A percentile compares a stretch with the other conserved stretches of the same genome.
phyloP scores from a whole-genome alignment of 2,888 invertebrate genomes.

The Idaea biselata region DNA sequence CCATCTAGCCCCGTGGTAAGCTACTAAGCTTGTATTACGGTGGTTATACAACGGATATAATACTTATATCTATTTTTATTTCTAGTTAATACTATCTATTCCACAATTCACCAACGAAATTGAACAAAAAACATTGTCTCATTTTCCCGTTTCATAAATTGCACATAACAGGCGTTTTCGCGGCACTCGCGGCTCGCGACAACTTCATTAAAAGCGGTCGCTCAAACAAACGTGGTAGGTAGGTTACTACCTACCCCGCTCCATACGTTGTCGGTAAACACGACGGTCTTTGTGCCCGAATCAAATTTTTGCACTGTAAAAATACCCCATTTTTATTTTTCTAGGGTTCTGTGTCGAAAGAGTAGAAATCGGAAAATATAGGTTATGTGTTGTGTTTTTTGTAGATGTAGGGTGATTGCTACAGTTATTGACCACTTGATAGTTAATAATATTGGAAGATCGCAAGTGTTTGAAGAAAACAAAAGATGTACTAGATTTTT shows the following conservation, averaged over 20 bases:
- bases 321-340: not conserved
- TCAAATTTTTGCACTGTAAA: conserved; percentile 4
- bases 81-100: not conserved
- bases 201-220: conserved; percentile 23
- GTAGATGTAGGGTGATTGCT: no score
- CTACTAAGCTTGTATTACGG: no score
- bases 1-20: no score
- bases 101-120: not conserved
- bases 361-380: no score
- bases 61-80: no score
- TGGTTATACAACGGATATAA: no score
- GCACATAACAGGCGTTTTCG: conserved; percentile 7
- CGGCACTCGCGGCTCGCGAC: conserved; percentile 14
- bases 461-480: no score
- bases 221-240: conserved; percentile 24
- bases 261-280: conserved; percentile 3
- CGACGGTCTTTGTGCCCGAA: conserved; percentile 7
- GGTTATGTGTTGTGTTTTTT: no score
- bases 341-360: no score
- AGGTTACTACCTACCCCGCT: conserved; percentile 11
- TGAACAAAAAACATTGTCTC: conserved; percentile 16
- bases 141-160: conserved; percentile 5
- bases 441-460: no score
- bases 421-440: no score
- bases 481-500: no score